Conservation (phyloP, 23 tunicate species). For the Halocynthia aurantium region DNA sequence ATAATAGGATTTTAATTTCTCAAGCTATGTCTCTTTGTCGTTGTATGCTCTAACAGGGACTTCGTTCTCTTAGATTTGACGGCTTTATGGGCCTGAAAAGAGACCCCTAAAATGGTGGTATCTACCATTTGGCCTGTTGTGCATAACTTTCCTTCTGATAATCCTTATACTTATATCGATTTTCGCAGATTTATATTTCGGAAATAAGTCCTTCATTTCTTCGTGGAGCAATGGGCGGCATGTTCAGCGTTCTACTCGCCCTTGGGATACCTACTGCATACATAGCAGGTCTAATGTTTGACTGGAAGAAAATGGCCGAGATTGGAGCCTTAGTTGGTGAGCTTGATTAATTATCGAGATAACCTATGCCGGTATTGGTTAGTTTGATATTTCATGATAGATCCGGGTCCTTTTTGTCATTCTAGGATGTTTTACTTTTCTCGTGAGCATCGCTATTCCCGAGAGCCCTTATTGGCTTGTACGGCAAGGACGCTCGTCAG, state of each 20-base stretch:
- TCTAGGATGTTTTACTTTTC: conserved; percentile 23
- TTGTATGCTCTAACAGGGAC: too few relatives aligned
- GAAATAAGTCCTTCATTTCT: conserved; percentile 15
- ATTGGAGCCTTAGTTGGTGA: conserved; percentile 17
- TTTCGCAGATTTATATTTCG: conserved; percentile 13
- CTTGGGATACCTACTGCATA: conserved; percentile 12
- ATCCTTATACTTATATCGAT: too few relatives aligned
- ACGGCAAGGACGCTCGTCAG: conserved; percentile 4
- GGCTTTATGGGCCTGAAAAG: too few relatives aligned
- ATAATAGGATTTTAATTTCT: too few relatives aligned
- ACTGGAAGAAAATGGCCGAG: conserved; percentile 17
- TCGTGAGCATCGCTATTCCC: conserved; percentile 18
- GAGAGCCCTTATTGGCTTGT: conserved; percentile 38
- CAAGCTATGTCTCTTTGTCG: too few relatives aligned
- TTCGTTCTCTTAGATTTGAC: too few relatives aligned
- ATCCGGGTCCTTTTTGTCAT: background rate
- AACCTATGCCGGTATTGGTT: background rate
- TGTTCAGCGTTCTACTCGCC: conserved; percentile 10
- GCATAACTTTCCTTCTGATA: too few relatives aligned
- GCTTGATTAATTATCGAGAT: background rate
- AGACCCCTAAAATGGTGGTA: too few relatives aligned
- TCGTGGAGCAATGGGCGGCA: conserved; percentile 20
- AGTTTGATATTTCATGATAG: background rate
- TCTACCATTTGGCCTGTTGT: too few relatives aligned
- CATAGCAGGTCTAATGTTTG: background rate